phyloP scores from a whole-genome alignment of 2,113 vertebrate genomes.

The Archocentrus centrarchus region DNA sequence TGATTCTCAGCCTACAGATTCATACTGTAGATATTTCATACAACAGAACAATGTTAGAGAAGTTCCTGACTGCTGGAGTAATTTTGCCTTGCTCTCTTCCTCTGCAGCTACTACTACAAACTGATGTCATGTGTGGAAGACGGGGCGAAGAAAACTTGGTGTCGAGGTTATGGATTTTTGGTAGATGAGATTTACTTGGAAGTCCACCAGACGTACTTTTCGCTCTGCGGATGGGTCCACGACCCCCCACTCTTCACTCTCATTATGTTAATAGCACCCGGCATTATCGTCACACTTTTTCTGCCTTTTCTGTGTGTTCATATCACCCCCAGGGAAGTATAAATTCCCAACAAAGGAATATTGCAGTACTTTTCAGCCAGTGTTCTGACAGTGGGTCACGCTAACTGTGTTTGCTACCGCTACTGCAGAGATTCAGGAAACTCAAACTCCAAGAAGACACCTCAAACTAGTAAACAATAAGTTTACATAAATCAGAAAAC shows the following conservation, averaged over 20 bases:
- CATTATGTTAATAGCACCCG: slow-evolving; percentile 61
- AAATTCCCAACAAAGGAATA: background rate
- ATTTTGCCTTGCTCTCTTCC: slow-evolving; percentile 6
- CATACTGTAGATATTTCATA: background rate
- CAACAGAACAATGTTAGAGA: background rate
- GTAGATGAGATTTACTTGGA: slow-evolving; percentile 62
- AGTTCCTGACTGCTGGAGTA: background rate
- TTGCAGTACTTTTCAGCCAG: background rate
- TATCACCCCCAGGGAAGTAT: background rate
- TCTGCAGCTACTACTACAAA: slow-evolving; percentile 65
- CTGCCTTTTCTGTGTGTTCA: slow-evolving; percentile 60
- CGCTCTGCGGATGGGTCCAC: slow-evolving; percentile 41
- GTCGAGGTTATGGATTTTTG: slow-evolving; percentile 8
- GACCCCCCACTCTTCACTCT: slow-evolving; percentile 65
- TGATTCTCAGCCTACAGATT: background rate
- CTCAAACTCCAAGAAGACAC: background rate
- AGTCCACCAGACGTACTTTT: slow-evolving; percentile 74
- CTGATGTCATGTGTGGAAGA: slow-evolving; percentile 64
- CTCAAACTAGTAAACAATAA: background rate
- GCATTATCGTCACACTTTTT: slow-evolving; percentile 51
- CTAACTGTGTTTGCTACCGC: background rate
- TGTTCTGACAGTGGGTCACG: background rate
- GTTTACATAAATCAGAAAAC: background rate
- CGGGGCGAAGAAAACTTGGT: background rate
- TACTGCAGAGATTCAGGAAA: background rate